Evolutionary conservation across 2,113 vertebrate genomes (phyloP).

Genomic region (Trochalopteron elliotii): DNA sequence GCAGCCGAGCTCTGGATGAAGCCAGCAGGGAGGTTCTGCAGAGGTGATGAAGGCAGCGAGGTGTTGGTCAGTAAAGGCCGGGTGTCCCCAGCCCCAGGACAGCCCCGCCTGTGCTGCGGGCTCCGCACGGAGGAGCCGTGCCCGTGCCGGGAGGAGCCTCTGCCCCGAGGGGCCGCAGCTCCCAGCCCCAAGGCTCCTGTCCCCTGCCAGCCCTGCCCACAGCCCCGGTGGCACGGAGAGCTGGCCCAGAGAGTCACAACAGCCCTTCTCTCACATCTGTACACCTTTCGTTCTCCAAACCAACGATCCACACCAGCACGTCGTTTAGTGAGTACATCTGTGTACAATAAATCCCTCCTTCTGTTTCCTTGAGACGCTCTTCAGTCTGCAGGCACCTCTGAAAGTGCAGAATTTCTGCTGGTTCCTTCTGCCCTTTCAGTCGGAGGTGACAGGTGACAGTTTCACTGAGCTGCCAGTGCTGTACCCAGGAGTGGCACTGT

Average conservation of each 20-base stretch:
- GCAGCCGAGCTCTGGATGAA: background rate
- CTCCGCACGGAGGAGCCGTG: accelerated
- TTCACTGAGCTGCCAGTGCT: background rate
- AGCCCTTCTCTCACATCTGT: background rate
- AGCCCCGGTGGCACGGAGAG: background rate
- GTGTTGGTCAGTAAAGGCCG: accelerated
- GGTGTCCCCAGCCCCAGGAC: too few relatives aligned
- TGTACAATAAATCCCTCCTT: background rate
- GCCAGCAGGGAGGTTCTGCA: background rate
- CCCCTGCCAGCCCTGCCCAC: background rate
- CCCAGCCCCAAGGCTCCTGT: background rate
- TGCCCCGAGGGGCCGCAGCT: background rate
- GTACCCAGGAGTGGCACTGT: background rate
- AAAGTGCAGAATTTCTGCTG: background rate
- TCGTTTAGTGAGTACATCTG: background rate
- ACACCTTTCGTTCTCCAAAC: background rate
- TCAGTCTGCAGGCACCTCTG: background rate
- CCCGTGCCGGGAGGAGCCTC: accelerated
- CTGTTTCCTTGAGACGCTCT: background rate
- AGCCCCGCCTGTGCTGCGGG: accelerated
- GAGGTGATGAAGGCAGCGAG: accelerated
- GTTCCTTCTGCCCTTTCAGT: background rate
- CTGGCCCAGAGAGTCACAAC: background rate
- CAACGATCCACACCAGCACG: accelerated
- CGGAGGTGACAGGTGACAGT: background rate